Conservation (phyloP, 2,113 vertebrate genomes). For the Mobula hypostoma region DNA sequence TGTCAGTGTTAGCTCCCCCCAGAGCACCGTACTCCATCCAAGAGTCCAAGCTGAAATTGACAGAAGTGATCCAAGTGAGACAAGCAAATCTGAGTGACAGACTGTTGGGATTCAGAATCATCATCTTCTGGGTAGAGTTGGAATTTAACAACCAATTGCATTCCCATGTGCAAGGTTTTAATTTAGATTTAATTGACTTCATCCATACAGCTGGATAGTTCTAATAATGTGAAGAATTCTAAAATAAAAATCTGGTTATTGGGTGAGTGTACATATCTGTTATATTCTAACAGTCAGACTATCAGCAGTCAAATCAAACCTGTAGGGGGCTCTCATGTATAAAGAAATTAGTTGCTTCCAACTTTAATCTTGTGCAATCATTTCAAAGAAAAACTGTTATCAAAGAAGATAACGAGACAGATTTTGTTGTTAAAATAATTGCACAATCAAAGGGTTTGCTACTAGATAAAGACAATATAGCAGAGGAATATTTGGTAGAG, state of each 20-base stretch:
- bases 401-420: neutral
- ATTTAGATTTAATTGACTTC: conserved; percentile 17
- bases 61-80: conserved; percentile 20
- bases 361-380: neutral
- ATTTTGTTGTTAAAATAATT: neutral
- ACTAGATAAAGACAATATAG: too few relatives aligned
- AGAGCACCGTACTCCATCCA: conserved; percentile 3
- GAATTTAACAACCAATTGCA: neutral
- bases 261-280: neutral
- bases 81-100: conserved; percentile 21
- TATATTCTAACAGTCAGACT: neutral
- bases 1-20: neutral
- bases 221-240: neutral
- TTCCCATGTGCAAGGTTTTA: neutral
- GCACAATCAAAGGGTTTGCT: neutral
- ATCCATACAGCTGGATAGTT: neutral
- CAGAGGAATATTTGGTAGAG: neutral
- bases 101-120: neutral
- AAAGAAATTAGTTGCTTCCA: conserved; percentile 21
- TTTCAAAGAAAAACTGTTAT: neutral
- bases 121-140: conserved; percentile 18
- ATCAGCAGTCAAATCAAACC: conserved; percentile 2
- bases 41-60: conserved; percentile 12
- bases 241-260: neutral
- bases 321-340: conserved; percentile 36